A percentile compares a stretch with the other conserved stretches of the same genome.
Evolutionary conservation across 2,113 vertebrate genomes (phyloP).

Genomic region (Cyanistes caeruleus): DNA sequence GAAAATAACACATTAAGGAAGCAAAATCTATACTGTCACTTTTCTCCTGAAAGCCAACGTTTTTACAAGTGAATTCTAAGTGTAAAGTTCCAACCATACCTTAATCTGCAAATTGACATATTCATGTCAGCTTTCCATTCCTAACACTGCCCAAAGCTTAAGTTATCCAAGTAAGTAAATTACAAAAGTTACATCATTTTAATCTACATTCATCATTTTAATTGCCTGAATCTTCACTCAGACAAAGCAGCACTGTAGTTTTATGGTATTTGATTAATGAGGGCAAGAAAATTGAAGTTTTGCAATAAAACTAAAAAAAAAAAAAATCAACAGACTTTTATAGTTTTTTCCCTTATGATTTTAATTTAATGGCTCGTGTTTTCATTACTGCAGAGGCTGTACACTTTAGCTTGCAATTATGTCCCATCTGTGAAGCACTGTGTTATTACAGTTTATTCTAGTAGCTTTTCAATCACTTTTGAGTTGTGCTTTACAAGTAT

Average conservation of each 20-base stretch:
- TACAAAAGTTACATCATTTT: constrained; percentile 79
- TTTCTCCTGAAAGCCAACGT: not conserved
- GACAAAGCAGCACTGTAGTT: constrained; percentile 81
- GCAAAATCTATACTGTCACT: not conserved
- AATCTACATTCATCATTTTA: constrained; percentile 80
- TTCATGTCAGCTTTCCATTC: constrained; percentile 38
- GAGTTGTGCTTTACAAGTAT: constrained; percentile 89
- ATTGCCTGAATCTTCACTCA: constrained; percentile 76
- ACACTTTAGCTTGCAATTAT: constrained; percentile 87
- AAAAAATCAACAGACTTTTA: constrained; percentile 84
- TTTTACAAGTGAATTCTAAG: not conserved
- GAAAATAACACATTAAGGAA: not conserved
- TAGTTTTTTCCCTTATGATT: constrained; percentile 85
- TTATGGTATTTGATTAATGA: constrained; percentile 87
- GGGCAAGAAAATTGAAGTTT: constrained; percentile 87
- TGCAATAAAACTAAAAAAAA: constrained; percentile 82
- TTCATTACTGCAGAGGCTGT: constrained; percentile 85
- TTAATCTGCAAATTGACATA: constrained; percentile 48
- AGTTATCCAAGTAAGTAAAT: constrained; percentile 64
- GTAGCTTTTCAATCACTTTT: constrained; percentile 89
- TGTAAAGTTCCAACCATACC: not conserved
- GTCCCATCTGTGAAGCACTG: constrained; percentile 87
- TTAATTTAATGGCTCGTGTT: constrained; percentile 88
- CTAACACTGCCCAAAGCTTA: constrained; percentile 53
- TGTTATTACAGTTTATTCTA: constrained; percentile 89